phyloP scores from a whole-genome alignment of 1,140 invertebrate species.

The Paralvinella palmiformis region DNA sequence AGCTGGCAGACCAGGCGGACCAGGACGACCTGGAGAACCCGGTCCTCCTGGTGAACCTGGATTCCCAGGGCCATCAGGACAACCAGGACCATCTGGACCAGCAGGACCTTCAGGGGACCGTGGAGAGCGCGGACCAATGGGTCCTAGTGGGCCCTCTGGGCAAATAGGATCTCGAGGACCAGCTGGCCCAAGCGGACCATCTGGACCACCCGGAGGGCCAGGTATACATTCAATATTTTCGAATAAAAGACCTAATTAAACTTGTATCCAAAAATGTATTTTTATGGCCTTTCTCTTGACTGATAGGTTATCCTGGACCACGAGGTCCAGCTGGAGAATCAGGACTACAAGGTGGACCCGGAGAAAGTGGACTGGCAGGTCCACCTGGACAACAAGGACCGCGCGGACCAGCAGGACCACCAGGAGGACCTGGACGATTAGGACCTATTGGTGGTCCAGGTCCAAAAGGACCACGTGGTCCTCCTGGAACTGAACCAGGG shows the following conservation, averaged over 20 bases:
- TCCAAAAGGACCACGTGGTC: conserved; percentile 6
- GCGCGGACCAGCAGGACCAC: not conserved
- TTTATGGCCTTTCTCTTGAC: not conserved
- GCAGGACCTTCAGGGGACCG: not conserved
- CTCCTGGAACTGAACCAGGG: not conserved
- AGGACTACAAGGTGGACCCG: too few species aligned
- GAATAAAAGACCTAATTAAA: too few species aligned
- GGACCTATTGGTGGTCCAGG: conserved; percentile 11
- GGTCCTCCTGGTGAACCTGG: conserved; percentile 8
- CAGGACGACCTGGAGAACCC: not conserved
- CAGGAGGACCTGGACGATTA: not conserved
- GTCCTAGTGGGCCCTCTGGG: not conserved
- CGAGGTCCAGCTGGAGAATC: not conserved
- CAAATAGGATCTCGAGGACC: not conserved
- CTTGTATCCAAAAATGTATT: too few species aligned
- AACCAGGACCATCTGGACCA: conserved; percentile 10
- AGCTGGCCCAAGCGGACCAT: not conserved
- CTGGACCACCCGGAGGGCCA: conserved; percentile 2
- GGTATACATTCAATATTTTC: too few species aligned
- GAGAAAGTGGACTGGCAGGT: too few species aligned
- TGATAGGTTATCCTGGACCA: not conserved
- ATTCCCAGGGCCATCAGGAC: conserved; percentile 6
- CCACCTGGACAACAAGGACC: not conserved
- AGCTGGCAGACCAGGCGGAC: not conserved
- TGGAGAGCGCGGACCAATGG: not conserved